Evolutionary conservation across 2,113 vertebrate genomes (phyloP), one percentile per base, ranked within the genome.

Genomic region (Baryphthengus martii): DNA sequence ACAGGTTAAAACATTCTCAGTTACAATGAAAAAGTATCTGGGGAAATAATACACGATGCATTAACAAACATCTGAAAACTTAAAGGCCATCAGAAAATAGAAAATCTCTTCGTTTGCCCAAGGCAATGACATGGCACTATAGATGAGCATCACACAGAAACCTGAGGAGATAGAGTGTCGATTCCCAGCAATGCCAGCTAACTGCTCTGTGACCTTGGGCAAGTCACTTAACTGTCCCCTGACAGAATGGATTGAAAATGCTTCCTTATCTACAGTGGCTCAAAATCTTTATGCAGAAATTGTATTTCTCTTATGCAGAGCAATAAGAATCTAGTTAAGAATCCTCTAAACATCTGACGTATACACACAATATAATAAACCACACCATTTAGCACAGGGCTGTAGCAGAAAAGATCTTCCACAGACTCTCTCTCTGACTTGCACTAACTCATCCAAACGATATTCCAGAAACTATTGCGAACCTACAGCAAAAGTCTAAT

Each of bases 1-100:
- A 96, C 96, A 97, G 80, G 95, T 96, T 96, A 95, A 94, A 96
- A 92, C 88, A 71, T 94, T 90, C 92, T 94, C 93, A 53, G 88
- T 92, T 96, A 93, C 95, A 94, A 78, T 42, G 79, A 89, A 96
- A 92, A 87, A 31, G 72, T 40, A 94, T 68, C 92, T 47, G 56
- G 88, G 79, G 92, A 96, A 95, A 97, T 79, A 86, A 93, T 49
- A 59, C 87, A 89, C 4, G 15, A 75, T 85, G 70, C 85, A 1
- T 94, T 88, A 81, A 75, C 56, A 87, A 96, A 95, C 28, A 6
- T 40, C 82, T 61, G 88, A 81, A 96, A 94, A 94, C 56, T 65
- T 86, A 72, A 79, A 95, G 76, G 78, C 82, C 76, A 78, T 63
- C 67, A 85, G 83, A 90, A 94, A 96, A 95, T 31, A 95, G 90